Evolutionary conservation across 2,888 invertebrate species (phyloP), one percentile per base, ranked within the genome.

Genomic region (Perdita meconis): DNA sequence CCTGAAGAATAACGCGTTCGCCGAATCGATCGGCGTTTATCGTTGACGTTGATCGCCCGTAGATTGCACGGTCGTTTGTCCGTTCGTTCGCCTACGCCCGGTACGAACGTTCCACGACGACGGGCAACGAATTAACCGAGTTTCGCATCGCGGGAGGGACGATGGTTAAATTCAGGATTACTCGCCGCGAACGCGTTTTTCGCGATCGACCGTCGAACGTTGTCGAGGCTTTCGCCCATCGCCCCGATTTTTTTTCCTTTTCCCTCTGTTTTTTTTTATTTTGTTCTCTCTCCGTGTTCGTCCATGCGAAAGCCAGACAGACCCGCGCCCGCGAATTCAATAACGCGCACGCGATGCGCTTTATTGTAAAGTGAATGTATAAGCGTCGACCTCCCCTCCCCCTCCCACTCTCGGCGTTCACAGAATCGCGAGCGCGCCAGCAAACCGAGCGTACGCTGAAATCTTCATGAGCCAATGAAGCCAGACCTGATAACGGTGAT

Each of bases 391-490:
- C 13, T n/a, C 47, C 0, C 13, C 22, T 47, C n/a, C 19, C 42
- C 40, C 26, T 51, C n/a, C n/a, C n/a, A n/a, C n/a, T n/a, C n/a
- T n/a, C n/a, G n/a, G n/a, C n/a, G n/a, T 24, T 36, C 12, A 1
- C n/a, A 2, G 5, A 26, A 12, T 1, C 19, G 10, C 36, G 51
- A 56, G 44, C 24, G 1, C 19, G 56, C 36, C 44, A 65, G 65
- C 51, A 65, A 69, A 77, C 64, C 78, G 53, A 61, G 59, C 70
- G 75, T 40, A 53, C 65, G 24, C 51, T 82, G 72, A 81, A 85
- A 81, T 75, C 73, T 85, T 85, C 69, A 81, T 82, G 79, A 81
- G 64, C 66, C 73, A 59, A 68, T 76, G 75, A 57, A 70, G 56
- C 76, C 63, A 42, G 71, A 51, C 47, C 67, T 72, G 77, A 82